phyloP scores from a whole-genome alignment of 2,113 vertebrate species.

The Atlantisia rogersi region DNA sequence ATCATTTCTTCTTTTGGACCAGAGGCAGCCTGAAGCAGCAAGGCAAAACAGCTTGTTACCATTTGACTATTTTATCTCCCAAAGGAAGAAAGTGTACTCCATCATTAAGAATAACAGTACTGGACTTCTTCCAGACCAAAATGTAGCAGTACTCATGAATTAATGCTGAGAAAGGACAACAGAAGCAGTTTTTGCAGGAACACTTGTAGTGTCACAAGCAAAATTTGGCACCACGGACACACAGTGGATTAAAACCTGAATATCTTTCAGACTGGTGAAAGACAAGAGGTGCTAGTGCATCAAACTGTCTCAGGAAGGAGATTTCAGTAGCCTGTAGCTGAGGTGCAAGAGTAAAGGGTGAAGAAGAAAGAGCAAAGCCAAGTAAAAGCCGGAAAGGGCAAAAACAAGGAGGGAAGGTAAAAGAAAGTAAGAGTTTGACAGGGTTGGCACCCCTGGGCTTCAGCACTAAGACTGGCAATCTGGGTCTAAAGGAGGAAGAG shows the following conservation, averaged over 20 bases:
- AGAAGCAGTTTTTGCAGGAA: neutral
- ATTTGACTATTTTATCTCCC: neutral
- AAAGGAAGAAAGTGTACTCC: neutral
- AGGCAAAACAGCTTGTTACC: constrained; percentile 16
- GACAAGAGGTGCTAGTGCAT: neutral
- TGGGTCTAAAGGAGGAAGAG: neutral
- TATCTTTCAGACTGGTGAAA: neutral
- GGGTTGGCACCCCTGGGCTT: neutral
- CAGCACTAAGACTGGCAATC: neutral
- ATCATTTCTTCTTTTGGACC: constrained; percentile 10
- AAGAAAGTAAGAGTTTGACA: neutral
- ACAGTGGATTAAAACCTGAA: neutral
- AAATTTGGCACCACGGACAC: neutral
- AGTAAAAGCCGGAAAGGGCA: neutral
- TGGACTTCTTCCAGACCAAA: neutral
- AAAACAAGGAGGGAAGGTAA: neutral
- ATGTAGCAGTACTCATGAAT: neutral
- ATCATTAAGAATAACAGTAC: neutral
- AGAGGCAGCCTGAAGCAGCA: neutral
- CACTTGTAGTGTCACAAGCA: neutral
- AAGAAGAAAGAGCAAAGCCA: neutral
- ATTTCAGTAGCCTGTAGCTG: neutral
- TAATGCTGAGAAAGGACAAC: neutral
- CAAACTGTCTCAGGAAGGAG: neutral
- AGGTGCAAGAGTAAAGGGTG: neutral